A percentile compares a stretch with the other conserved stretches of the same genome.
phyloP scores from a whole-genome alignment of 2,797 vertebrate genomes.

The Diplodus puntazzo region DNA sequence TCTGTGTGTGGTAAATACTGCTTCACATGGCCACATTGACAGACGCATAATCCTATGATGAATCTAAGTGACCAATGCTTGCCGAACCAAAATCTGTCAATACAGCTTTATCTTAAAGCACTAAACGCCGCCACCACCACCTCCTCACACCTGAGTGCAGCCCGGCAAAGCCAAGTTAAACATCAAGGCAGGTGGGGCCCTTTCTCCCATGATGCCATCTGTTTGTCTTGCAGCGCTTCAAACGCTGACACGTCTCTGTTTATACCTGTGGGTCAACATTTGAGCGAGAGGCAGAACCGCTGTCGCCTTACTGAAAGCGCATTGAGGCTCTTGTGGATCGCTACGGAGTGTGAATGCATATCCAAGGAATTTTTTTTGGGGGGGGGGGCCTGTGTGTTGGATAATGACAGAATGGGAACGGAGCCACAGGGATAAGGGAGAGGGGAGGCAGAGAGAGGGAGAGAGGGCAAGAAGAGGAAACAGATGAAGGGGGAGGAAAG shows the following conservation, averaged over 20 bases:
- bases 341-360: conserved; percentile 75
- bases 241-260: conserved; percentile 71
- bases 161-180: conserved; percentile 58
- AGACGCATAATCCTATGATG: conserved; percentile 12
- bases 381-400: conserved; percentile 68
- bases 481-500: conserved; percentile 48
- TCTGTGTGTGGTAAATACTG: conserved; percentile 7
- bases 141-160: conserved; percentile 39
- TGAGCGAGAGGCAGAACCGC: conserved; percentile 53
- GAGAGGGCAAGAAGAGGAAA: conserved; percentile 50
- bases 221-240: conserved; percentile 74
- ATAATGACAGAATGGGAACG: conserved; percentile 82
- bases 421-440: conserved; percentile 74
- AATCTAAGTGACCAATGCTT: conserved; percentile 21
- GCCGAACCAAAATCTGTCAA: conserved; percentile 29
- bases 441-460: conserved; percentile 40
- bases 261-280: conserved; percentile 73
- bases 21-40: conserved; percentile 1
- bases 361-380: conserved; percentile 55
- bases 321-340: conserved; percentile 51
- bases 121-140: conserved; percentile 12
- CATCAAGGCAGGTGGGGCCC: conserved; percentile 58
- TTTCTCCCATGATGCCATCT: conserved; percentile 69
- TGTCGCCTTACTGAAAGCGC: conserved; percentile 33
- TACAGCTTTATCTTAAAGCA: conserved; percentile 34